Percentiles rank a stretch among this genome's conserved stretches.
phyloP scores from a whole-genome alignment of 1,140 invertebrate species.

The Streblospio benedicti region DNA sequence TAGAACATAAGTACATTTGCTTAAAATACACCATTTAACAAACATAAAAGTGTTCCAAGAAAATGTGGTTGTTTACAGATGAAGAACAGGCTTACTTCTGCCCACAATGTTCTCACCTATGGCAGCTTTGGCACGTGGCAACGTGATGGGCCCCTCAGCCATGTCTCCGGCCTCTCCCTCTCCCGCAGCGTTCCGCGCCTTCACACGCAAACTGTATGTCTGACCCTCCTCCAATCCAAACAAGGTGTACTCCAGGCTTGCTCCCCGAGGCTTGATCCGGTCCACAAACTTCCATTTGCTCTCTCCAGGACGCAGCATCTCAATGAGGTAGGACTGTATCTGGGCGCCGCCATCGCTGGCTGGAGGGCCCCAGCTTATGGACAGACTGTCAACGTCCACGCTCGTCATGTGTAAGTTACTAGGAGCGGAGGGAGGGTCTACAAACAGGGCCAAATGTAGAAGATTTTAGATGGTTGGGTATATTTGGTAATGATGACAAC shows the following conservation, averaged over 20 bases:
- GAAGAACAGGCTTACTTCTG: too few relatives aligned
- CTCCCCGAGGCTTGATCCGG: slow-evolving; percentile 61
- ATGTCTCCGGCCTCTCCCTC: slow-evolving; percentile 82
- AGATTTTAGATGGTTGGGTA: too few relatives aligned
- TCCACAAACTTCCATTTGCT: slow-evolving; percentile 72
- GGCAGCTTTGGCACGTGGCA: too few relatives aligned
- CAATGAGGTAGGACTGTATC: slow-evolving; percentile 77
- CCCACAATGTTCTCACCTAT: too few relatives aligned
- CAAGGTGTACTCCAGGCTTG: slow-evolving; percentile 52
- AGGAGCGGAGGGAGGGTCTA: slow-evolving; percentile 46
- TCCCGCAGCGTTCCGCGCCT: slow-evolving; percentile 92
- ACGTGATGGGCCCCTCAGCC: too few relatives aligned
- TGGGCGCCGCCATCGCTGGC: slow-evolving; percentile 55
- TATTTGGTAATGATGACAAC: too few relatives aligned
- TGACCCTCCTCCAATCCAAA: slow-evolving; percentile 79
- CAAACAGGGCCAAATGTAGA: background rate
- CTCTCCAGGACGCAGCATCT: slow-evolving; percentile 73
- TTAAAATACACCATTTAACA: too few relatives aligned
- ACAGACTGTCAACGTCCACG: slow-evolving; percentile 74
- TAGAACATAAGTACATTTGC: too few relatives aligned
- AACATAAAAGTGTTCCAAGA: too few relatives aligned
- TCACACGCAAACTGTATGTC: slow-evolving; percentile 86
- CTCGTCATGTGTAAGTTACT: slow-evolving; percentile 76
- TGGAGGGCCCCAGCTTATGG: slow-evolving; percentile 67
- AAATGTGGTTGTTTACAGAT: too few relatives aligned